Conservation (phyloP, 2,888 invertebrate genomes). For the Campoplex nolae region DNA sequence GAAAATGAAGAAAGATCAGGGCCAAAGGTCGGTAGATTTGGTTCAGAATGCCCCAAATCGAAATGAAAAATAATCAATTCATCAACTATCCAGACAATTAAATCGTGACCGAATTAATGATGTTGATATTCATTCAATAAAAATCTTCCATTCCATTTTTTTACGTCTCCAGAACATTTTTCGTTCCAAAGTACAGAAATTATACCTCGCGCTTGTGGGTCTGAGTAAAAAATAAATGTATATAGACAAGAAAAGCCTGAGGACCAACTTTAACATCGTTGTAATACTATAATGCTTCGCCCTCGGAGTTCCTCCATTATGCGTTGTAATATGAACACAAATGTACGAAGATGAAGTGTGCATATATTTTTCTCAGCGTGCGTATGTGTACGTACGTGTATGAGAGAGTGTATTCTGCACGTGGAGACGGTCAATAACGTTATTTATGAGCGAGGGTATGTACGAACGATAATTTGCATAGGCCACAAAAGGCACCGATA, state of each 20-base stretch:
- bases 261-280: constrained; percentile 58
- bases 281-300: constrained; percentile 63
- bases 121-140: background rate
- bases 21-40: no score
- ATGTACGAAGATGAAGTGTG: constrained; percentile 48
- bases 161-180: background rate
- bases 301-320: constrained; percentile 59
- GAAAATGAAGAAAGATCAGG: no score
- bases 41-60: background rate
- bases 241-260: constrained; percentile 54
- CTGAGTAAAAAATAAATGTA: background rate
- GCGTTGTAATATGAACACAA: constrained; percentile 65
- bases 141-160: background rate
- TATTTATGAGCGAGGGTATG: constrained; percentile 77
- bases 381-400: constrained; percentile 38
- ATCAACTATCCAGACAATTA: background rate
- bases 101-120: no score
- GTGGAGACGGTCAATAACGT: constrained; percentile 78
- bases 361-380: constrained; percentile 4
- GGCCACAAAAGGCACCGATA: constrained; percentile 80
- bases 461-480: constrained; percentile 80
- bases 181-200: background rate
- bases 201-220: background rate
- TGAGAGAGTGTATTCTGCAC: constrained; percentile 48
- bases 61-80: background rate